These are phyloP conservation scores for Datnioides undecimradiatus DNA, from an alignment of 2,113 vertebrate species.

Conservation along the genomic window DNA sequence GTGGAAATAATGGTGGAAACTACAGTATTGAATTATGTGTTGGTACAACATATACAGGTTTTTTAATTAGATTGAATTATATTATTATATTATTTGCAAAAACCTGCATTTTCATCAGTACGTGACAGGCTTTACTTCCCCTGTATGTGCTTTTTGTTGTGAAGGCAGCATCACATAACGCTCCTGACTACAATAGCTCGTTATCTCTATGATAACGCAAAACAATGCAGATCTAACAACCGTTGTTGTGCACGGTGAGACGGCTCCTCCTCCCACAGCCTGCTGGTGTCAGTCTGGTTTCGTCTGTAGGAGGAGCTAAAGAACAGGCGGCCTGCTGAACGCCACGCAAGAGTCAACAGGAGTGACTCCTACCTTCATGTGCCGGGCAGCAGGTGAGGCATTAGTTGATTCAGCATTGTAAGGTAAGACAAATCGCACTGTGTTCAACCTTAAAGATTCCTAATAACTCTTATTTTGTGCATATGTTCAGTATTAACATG, in stretches of 20 bases:
- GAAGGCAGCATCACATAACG: neutral
- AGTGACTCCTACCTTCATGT: neutral
- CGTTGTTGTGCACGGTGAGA: neutral
- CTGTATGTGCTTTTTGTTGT: too few species aligned
- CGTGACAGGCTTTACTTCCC: too few species aligned
- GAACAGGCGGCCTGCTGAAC: neutral
- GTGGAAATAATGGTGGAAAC: too few species aligned
- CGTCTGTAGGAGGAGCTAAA: slow-evolving; percentile 50
- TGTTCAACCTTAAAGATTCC: neutral
- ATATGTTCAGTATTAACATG: too few species aligned
- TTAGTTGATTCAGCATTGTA: neutral
- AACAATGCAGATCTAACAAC: neutral
- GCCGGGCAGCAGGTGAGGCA: neutral
- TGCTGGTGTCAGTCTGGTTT: neutral
- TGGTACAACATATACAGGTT: too few species aligned
- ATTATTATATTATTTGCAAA: too few species aligned
- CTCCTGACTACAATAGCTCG: neutral
- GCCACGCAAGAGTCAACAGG: neutral
- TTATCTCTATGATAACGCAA: neutral
- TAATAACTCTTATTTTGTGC: too few species aligned
- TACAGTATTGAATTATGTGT: too few species aligned
- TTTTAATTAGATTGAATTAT: too few species aligned
- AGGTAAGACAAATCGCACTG: slow-evolving; percentile 15
- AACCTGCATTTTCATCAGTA: too few species aligned
- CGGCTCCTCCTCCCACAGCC: neutral